Base-by-base conservation (phyloP, 2,797 vertebrate species). In the Catostomus latipinnis region DNA sequence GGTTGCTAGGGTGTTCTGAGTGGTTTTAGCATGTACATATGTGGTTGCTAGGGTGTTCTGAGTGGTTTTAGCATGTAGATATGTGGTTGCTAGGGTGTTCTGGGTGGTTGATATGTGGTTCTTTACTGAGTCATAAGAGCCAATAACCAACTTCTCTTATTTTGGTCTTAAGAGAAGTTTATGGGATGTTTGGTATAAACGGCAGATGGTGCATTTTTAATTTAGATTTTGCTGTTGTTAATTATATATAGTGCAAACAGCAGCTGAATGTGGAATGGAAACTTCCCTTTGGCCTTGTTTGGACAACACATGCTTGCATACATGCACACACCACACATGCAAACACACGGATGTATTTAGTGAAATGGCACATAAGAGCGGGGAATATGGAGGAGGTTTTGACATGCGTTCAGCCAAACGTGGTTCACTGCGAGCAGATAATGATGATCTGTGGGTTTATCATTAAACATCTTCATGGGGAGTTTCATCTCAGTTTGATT, bases 381-480 rank as follows among this genome's bases (percentile, higher is more conserved):
- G 16, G n/a, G 7, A 8, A 5, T 57, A 7, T 57, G 56, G n/a
- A 22, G 5, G 9, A 10, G 6, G 53, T 50, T 66, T 50, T 70
- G 49, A 62, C 9, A 1, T 65, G 2, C 1, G 10, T 58, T 65
- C 63, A 76, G 60, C 52, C 50, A 16, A n/a, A 7, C 10, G 6
- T 45, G n/a, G n/a, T 43, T 68, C 48, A 46, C 50, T 3, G 18
- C 46, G 70, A 74, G 66, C 4, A 6, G 13, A 18, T 66, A 73
- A 83, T 66, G 72, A 49, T 50, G 13, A 76, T 80, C 53, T 22
- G 2, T 70, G 63, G n/a, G 72, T 78, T 71, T 65, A 76, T 80
- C 67, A 80, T 18, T 61, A 43, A 80, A 71, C 53, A 66, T 81
- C 58, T 78, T 69, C 71, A 62, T 84, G 63, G 50, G 61, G 66